phyloP scores from a whole-genome alignment of 2,113 vertebrate species.

The Mastomys coucha region DNA sequence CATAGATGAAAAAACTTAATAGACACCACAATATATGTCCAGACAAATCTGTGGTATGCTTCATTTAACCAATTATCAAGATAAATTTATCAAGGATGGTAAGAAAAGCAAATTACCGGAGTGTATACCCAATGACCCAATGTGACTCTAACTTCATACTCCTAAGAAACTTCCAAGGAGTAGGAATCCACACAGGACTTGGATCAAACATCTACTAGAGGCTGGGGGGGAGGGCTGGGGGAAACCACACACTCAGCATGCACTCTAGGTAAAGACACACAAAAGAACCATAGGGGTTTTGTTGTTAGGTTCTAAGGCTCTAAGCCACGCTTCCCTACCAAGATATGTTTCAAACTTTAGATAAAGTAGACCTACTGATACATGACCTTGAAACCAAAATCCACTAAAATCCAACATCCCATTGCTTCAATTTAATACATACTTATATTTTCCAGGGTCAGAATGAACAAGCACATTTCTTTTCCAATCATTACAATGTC shows the following conservation, averaged over 20 bases:
- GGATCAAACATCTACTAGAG: fast-evolving
- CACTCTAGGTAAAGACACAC: fast-evolving
- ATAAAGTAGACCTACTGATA: neutral
- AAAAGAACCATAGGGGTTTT: fast-evolving
- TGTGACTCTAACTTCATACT: neutral
- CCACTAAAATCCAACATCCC: neutral
- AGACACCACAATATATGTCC: neutral
- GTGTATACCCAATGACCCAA: neutral
- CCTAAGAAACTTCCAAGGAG: neutral
- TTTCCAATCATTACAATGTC: neutral
- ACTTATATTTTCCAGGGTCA: neutral
- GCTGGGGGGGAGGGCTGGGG: fast-evolving
- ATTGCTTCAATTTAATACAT: neutral
- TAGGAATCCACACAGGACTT: neutral
- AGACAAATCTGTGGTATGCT: neutral
- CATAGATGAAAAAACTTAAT: neutral
- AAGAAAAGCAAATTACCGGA: neutral
- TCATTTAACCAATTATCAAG: neutral
- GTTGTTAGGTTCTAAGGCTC: too few relatives aligned
- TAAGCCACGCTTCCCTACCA: neutral
- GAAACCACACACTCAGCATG: fast-evolving
- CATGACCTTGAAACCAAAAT: neutral
- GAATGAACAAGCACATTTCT: neutral
- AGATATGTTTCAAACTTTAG: neutral
- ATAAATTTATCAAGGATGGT: neutral